Evolutionary conservation across 2,113 vertebrate genomes (phyloP), one percentile per base, ranked within the genome.

Genomic region (Misgurnus anguillicaudatus): DNA sequence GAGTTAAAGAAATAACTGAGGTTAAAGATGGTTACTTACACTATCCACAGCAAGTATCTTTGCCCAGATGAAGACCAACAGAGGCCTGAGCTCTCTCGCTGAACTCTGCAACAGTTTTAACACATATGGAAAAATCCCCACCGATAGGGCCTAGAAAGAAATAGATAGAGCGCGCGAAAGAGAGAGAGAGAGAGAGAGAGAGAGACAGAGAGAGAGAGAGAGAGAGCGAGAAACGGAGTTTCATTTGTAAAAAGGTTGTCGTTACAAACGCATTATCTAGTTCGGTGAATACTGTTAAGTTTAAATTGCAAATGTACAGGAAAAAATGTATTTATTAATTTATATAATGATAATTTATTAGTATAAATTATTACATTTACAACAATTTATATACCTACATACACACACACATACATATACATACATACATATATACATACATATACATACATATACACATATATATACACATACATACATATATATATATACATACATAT

Each of bases 1-100:
- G 16, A 7, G 19, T 16, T 31, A 53, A n/a, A 38, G 16, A 71
- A 16, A 5, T 8, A 24, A 4, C n/a, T 17, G 5, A 24, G 53
- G 41, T 21, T 41, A 7, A 19, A 65, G 7, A 41, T 10, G 9
- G 6, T 19, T 85, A 95, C 97, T 94, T 90, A 99, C 98, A 14
- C 97, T 98, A 93, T 99, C 98, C 83, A 99, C 98, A 0, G 97
- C 98, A 10, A 99, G 94, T 84, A 99, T 99, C 90, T 99, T 99
- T 84, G 98, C 98, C 98, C 98, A 99, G 91, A 99, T 99, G 92
- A 99, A 99, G 57, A 99, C 98, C 0, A 99, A 94, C 41, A 98
- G 95, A 0, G 98, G 98, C 10, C 97, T 91, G 82, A 99, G 92
- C 88, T 99, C 98, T 57, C 98, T 88, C 60, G 98, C 98, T 1